Evolutionary conservation across 2,797 vertebrate genomes (phyloP).

Genomic region (Telmatherina bonti): DNA sequence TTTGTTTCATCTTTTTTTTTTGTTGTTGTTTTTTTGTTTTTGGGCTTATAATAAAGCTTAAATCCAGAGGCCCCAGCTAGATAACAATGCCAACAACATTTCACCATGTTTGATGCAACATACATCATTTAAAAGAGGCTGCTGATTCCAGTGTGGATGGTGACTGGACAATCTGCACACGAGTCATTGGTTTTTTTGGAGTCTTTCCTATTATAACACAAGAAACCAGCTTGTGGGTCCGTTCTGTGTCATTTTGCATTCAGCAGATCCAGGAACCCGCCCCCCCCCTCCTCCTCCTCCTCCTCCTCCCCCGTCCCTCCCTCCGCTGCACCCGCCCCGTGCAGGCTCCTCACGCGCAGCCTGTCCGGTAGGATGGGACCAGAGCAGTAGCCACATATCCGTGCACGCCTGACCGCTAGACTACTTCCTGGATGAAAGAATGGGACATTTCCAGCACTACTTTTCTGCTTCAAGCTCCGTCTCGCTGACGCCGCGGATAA

Average conservation of each 20-base stretch:
- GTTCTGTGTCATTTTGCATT: constrained; percentile 69
- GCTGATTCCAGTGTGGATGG: constrained; percentile 12
- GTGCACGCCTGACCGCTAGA: constrained; percentile 75
- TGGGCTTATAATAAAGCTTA: background rate
- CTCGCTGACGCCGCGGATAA: constrained; percentile 78
- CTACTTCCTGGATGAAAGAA: constrained; percentile 92
- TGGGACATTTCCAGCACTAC: constrained; percentile 85
- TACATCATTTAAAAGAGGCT: constrained; percentile 35
- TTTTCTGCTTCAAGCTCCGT: constrained; percentile 58
- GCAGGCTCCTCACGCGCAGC: constrained; percentile 74
- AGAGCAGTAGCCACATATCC: constrained; percentile 74
- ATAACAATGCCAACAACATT: constrained; percentile 17
- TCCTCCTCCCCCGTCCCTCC: constrained; percentile 65
- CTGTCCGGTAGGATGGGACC: constrained; percentile 79
- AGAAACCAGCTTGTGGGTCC: constrained; percentile 56
- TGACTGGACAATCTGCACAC: constrained; percentile 40
- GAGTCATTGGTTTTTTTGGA: constrained; percentile 37
- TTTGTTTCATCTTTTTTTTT: background rate
- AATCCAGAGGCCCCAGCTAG: background rate
- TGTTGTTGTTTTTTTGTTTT: background rate
- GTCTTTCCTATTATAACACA: constrained; percentile 32
- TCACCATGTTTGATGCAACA: constrained; percentile 55
- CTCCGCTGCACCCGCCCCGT: constrained; percentile 1
- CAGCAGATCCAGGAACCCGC: constrained; percentile 65
- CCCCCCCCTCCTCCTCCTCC: constrained; percentile 79